phyloP scores from a whole-genome alignment of 2,888 invertebrate genomes.

The Deilephila porcellus region DNA sequence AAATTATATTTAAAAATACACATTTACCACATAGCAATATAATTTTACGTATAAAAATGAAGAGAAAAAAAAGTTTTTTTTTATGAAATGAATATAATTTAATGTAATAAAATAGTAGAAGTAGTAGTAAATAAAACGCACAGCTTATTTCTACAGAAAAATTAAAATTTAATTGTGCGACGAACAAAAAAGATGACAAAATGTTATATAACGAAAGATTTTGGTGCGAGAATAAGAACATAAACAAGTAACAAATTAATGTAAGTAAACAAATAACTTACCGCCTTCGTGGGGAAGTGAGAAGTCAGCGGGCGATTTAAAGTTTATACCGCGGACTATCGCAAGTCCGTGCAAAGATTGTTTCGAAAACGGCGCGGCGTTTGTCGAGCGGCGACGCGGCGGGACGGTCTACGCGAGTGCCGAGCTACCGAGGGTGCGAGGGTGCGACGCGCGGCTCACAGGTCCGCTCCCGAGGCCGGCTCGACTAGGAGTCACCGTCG shows the following conservation, averaged over 20 bases:
- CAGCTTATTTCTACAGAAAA: background rate
- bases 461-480: constrained; percentile 65
- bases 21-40: background rate
- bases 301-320: constrained; percentile 49
- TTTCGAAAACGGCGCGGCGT: constrained; percentile 39
- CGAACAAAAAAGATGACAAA: constrained; percentile 37
- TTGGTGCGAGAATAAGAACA: constrained; percentile 50
- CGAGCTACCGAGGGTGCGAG: constrained; percentile 44
- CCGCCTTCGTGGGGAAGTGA: constrained; percentile 61
- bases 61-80: background rate
- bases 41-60: background rate
- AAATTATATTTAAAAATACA: background rate
- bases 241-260: constrained; percentile 49
- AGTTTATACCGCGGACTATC: constrained; percentile 51
- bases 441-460: constrained; percentile 30
- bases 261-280: constrained; percentile 66
- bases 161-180: background rate
- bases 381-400: constrained; percentile 39
- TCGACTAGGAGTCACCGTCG: constrained; percentile 63
- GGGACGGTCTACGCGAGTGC: constrained; percentile 37
- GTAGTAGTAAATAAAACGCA: background rate
- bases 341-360: constrained; percentile 47
- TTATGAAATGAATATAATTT: background rate
- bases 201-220: constrained; percentile 62
- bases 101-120: background rate